A percentile compares a stretch with the other conserved stretches of the same genome.
phyloP scores from a whole-genome alignment of 2,113 vertebrate genomes.

The Solea solea region DNA sequence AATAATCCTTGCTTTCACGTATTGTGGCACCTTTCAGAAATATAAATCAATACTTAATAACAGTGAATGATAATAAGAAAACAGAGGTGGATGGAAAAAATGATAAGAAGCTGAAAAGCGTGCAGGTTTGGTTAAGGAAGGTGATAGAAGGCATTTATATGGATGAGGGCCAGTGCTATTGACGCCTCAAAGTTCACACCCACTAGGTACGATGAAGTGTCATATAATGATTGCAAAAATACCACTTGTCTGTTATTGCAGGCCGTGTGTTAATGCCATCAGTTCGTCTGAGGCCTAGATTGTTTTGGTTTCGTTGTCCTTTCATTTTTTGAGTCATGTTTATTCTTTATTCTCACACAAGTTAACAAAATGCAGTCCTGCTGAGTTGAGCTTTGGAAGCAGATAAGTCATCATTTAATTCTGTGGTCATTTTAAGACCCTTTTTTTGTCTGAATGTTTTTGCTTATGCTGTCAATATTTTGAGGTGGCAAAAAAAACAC shows the following conservation, averaged over 20 bases:
- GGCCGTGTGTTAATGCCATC: background rate
- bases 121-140: background rate
- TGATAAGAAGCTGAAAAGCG: background rate
- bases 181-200: background rate
- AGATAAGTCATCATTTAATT: slow-evolving; percentile 17
- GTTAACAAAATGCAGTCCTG: slow-evolving; percentile 8
- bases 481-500: slow-evolving; percentile 1
- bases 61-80: background rate
- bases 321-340: background rate
- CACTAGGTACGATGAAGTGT: background rate
- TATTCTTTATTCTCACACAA: background rate
- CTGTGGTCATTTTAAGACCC: background rate
- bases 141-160: background rate
- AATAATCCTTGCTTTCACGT: background rate
- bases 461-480: slow-evolving; percentile 52
- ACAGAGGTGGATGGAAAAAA: background rate
- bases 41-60: background rate
- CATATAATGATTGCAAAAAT: background rate
- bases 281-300: background rate
- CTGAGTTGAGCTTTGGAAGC: background rate
- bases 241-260: background rate
- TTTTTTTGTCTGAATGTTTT: slow-evolving; percentile 15
- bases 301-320: background rate
- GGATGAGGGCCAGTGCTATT: background rate
- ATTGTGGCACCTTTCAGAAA: background rate